Percentiles rank a stretch among this genome's conserved stretches.
Evolutionary conservation across 2,113 vertebrate species (phyloP).

Genomic region (Solea senegalensis): DNA sequence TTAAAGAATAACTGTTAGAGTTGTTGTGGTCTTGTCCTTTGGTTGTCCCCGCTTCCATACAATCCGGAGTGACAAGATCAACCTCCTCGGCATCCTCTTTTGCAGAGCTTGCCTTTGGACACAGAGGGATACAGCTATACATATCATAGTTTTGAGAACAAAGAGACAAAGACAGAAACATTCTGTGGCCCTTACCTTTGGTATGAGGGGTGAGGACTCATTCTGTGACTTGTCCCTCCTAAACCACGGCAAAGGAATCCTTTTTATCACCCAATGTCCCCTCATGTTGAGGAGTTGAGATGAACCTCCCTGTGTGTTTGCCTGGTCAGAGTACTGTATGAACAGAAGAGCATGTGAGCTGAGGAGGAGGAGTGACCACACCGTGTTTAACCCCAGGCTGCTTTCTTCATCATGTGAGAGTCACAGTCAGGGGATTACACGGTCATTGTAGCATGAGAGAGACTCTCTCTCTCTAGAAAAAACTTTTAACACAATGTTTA

Average conservation of each 20-base stretch:
- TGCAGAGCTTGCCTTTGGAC: conserved; percentile 47
- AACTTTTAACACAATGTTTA: conserved; percentile 13
- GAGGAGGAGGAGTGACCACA: conserved; percentile 38
- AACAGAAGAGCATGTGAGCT: conserved; percentile 58
- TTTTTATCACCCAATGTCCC: conserved; percentile 40
- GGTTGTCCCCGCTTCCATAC: conserved; percentile 13
- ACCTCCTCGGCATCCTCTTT: conserved; percentile 29
- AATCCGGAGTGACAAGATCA: conserved; percentile 26
- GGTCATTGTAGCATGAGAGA: conserved; percentile 39
- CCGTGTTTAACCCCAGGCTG: conserved; percentile 42
- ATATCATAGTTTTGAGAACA: not conserved
- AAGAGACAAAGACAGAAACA: not conserved
- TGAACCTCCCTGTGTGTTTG: conserved; percentile 14
- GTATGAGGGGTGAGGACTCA: conserved; percentile 83
- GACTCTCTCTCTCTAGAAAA: not conserved
- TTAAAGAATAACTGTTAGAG: conserved; percentile 35
- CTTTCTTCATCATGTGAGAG: conserved; percentile 85
- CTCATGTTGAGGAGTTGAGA: conserved; percentile 61
- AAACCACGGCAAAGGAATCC: conserved; percentile 58
- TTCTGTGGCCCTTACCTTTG: conserved; percentile 81
- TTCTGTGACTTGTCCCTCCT: conserved; percentile 19
- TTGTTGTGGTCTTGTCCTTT: conserved; percentile 16
- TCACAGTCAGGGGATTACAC: conserved; percentile 81
- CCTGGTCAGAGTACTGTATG: conserved; percentile 5
- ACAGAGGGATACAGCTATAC: conserved; percentile 27